These are phyloP conservation scores for Hycleus cichorii DNA, from an alignment of 1,140 invertebrate species.

Conservation along the genomic window DNA sequence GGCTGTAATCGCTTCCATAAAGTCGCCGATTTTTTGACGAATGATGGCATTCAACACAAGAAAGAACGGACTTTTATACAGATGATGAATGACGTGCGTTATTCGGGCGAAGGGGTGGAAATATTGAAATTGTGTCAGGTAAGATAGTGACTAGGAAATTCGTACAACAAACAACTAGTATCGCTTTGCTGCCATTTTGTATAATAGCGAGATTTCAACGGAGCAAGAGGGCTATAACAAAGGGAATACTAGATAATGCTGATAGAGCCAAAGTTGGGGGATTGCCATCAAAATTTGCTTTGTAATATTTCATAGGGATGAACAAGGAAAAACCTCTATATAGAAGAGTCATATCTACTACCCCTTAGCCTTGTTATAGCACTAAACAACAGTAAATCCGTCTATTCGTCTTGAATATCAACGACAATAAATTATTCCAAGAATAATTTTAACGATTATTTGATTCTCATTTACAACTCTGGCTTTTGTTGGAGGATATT, in stretches of 20 bases:
- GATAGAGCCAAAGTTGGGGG: constrained; percentile 9
- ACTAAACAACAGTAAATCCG: not conserved
- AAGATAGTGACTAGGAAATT: too few relatives aligned
- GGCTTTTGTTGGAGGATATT: not conserved
- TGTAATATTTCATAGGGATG: constrained; percentile 1
- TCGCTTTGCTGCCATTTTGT: constrained; percentile 6
- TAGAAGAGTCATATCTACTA: too few relatives aligned
- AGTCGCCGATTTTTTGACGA: too few relatives aligned
- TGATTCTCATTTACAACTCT: not conserved
- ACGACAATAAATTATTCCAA: not conserved
- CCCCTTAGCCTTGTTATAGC: constrained; percentile 17
- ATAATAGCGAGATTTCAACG: constrained; percentile 11
- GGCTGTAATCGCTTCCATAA: too few relatives aligned
- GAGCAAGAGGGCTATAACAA: constrained; percentile 21
- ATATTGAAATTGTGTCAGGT: too few relatives aligned
- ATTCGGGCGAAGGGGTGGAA: too few relatives aligned
- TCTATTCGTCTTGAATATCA: not conserved
- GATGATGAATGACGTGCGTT: too few relatives aligned
- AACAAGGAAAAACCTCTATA: constrained; percentile 12
- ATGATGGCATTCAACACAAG: too few relatives aligned
- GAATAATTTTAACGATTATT: too few relatives aligned
- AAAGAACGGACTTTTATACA: too few relatives aligned
- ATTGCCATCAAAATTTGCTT: constrained; percentile 9
- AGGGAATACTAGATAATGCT: constrained; percentile 23
- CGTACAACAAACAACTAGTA: too few relatives aligned